A percentile compares a stretch with the other conserved stretches of the same genome.
Conservation (phyloP, 2,797 vertebrate species). For the Tapirus indicus region DNA sequence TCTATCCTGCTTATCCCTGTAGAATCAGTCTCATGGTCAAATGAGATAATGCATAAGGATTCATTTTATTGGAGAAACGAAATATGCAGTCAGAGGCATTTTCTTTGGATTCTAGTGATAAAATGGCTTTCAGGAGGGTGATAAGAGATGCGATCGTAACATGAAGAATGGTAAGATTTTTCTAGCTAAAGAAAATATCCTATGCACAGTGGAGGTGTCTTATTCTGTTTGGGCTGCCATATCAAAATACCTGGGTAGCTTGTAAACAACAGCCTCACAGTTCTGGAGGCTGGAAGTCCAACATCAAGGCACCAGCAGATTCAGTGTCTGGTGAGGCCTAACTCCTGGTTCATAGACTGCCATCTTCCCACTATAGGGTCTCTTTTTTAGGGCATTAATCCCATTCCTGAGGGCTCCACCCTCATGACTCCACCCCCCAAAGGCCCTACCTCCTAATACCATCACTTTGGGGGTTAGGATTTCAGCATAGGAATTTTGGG, state of each 20-base stretch:
- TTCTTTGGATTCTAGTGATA: background rate
- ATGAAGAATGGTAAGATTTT: background rate
- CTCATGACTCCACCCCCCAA: background rate
- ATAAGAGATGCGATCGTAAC: background rate
- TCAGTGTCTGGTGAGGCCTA: background rate
- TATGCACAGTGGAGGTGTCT: background rate
- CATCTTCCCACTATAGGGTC: background rate
- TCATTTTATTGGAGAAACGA: conserved; percentile 11
- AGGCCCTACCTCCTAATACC: background rate
- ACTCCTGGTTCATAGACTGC: background rate
- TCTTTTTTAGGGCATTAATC: background rate
- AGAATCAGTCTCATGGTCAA: background rate
- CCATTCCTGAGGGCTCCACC: background rate
- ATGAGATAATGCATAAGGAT: background rate
- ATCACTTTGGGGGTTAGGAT: too few relatives aligned
- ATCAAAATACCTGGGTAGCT: background rate
- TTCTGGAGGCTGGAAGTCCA: background rate
- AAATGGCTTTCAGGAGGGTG: background rate
- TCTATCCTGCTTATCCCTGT: background rate
- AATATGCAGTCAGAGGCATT: background rate
- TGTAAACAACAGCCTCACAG: background rate
- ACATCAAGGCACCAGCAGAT: background rate
- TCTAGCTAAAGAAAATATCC: background rate
- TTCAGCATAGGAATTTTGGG: background rate
- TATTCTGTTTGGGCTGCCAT: too few relatives aligned